Base-by-base conservation (phyloP, 2,797 vertebrate species). In the Malacoctenus gilli region DNA sequence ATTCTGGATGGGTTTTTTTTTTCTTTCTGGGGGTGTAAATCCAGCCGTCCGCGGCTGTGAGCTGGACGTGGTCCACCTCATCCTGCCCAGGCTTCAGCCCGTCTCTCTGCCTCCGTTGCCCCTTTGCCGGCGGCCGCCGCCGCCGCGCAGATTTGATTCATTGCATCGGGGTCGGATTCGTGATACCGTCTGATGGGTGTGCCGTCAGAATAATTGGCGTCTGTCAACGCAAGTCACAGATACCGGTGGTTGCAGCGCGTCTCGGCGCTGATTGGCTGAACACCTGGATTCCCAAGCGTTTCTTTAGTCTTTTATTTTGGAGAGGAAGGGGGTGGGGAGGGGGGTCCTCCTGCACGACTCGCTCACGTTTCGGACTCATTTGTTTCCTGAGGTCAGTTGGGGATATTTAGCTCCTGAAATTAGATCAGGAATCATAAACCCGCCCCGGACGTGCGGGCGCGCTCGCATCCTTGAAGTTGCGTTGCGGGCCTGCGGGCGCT, bases 121-220 rank as follows among this genome's bases (percentile, higher is more conserved):
- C 31, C 43, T 23, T 8, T 40, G n/a, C n/a, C n/a, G n/a, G n/a
- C n/a, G n/a, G n/a, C n/a, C 62, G 15, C 37, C 61, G 11, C 0
- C 6, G 25, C 6, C 12, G 55, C 25, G 66, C 76, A 67, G 43
- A 80, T 57, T 39, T 25, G 69, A 77, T 79, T 73, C 69, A 35
- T 31, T 25, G 57, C 64, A 68, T 50, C 39, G 50, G 41, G 57
- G 65, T 64, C 41, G 49, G 69, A 64, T 72, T 80, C 78, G 76
- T 78, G 75, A 78, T 73, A 54, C 46, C 48, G 56, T 75, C 64
- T 75, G 68, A 81, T 78, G 83, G 82, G 78, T 76, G 78, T 80
- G 82, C 75, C 80, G 63, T 74, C 63, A 35, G 52, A 82, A 72
- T 70, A 69, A 73, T 62, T 46, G 72, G 55, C 70, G 68, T 52